phyloP scores from a whole-genome alignment of 2,797 vertebrate genomes.

The Rhinoraja longicauda region DNA sequence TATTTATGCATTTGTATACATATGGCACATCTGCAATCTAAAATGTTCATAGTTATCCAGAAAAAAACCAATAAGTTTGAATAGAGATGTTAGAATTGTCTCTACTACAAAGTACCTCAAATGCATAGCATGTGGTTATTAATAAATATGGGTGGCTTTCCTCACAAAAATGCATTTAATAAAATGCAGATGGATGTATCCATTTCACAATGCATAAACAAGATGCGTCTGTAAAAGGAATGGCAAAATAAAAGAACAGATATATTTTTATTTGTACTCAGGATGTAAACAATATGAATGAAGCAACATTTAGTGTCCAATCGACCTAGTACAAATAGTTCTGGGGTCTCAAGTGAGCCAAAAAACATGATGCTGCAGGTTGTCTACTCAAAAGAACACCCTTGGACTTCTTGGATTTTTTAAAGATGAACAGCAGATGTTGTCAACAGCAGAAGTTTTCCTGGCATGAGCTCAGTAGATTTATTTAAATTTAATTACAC shows the following conservation, averaged over 20 bases:
- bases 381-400: background rate
- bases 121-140: background rate
- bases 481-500: background rate
- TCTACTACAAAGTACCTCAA: background rate
- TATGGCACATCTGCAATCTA: slow-evolving; percentile 23
- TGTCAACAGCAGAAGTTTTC: background rate
- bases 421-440: background rate
- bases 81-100: background rate
- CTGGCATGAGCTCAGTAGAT: background rate
- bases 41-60: background rate
- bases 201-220: background rate
- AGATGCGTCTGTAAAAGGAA: background rate
- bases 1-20: slow-evolving; percentile 8
- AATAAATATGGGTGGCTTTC: background rate
- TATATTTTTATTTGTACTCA: background rate
- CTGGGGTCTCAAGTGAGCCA: no score
- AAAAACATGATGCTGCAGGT: no score
- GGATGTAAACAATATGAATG: background rate
- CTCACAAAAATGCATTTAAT: slow-evolving; percentile 26
- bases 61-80: background rate
- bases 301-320: background rate
- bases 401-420: background rate
- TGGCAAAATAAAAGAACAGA: background rate
- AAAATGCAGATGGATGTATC: slow-evolving; percentile 12
- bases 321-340: no score